phyloP scores from a whole-genome alignment of 1,140 invertebrate species.

The Triops longicaudatus region DNA sequence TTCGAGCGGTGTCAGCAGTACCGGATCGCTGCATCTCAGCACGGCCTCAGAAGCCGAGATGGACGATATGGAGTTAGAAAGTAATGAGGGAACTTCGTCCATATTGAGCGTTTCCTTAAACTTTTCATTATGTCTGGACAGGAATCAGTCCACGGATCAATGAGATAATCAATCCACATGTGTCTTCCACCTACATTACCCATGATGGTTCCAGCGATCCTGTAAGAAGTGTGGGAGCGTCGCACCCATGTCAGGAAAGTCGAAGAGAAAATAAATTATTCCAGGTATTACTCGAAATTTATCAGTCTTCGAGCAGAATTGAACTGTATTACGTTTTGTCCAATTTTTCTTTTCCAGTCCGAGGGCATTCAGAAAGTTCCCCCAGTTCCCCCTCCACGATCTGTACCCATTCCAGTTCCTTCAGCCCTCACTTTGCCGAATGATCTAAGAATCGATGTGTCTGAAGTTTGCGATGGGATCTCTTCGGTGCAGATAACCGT shows the following conservation, averaged over 20 bases:
- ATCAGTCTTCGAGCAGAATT: too few relatives aligned
- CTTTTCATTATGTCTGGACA: neutral
- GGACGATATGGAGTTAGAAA: conserved; percentile 28
- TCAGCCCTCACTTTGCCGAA: conserved; percentile 31
- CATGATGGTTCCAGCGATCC: conserved; percentile 29
- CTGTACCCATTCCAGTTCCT: conserved; percentile 25
- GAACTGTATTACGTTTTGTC: neutral
- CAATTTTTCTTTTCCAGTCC: neutral
- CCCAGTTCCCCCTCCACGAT: conserved; percentile 26
- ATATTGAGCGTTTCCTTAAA: neutral
- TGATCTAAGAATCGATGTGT: conserved; percentile 37
- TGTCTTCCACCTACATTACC: conserved; percentile 35
- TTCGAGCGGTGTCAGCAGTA: conserved; percentile 49
- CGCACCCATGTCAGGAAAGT: conserved; percentile 19
- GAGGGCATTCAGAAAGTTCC: conserved; percentile 28
- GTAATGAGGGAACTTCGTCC: neutral
- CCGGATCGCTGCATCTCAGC: conserved; percentile 43
- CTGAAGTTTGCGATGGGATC: conserved; percentile 40
- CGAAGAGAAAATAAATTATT: conserved; percentile 8
- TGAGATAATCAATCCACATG: conserved; percentile 32
- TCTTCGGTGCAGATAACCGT: conserved; percentile 42
- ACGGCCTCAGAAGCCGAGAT: conserved; percentile 38
- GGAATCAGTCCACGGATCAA: neutral
- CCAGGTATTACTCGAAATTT: neutral
- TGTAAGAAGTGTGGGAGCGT: conserved; percentile 19